Percentiles rank a stretch among this genome's conserved stretches.
phyloP scores from a whole-genome alignment of 1,140 invertebrate species.

The Plodia interpunctella region DNA sequence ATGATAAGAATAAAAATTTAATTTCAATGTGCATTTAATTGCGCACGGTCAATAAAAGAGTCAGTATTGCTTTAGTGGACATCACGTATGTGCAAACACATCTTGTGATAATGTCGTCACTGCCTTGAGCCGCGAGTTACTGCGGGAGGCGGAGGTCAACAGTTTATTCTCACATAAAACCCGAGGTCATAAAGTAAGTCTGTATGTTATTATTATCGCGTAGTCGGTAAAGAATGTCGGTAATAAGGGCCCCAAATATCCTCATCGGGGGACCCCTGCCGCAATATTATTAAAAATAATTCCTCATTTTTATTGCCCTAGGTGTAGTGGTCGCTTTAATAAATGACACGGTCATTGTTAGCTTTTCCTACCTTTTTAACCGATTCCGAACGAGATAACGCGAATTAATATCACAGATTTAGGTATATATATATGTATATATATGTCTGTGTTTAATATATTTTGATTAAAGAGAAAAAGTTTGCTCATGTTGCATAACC shows the following conservation, averaged over 20 bases:
- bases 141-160: neutral
- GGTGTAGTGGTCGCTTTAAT: slow-evolving; percentile 31
- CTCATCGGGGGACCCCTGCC: slow-evolving; percentile 31
- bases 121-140: too few relatives aligned
- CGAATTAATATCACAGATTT: too few relatives aligned
- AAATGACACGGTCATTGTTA: slow-evolving; percentile 28
- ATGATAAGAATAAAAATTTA: too few relatives aligned
- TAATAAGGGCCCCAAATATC: slow-evolving; percentile 64
- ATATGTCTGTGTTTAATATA: too few relatives aligned
- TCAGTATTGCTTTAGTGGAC: too few relatives aligned
- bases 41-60: too few relatives aligned
- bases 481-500: too few relatives aligned
- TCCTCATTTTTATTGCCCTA: slow-evolving; percentile 50
- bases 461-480: too few relatives aligned
- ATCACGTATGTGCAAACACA: too few relatives aligned
- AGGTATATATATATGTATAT: too few relatives aligned
- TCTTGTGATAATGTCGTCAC: too few relatives aligned
- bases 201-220: slow-evolving; percentile 52
- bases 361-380: neutral
- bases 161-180: slow-evolving; percentile 37
- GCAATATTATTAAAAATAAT: slow-evolving; percentile 54
- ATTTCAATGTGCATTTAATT: too few relatives aligned
- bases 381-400: neutral
- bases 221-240: slow-evolving; percentile 48
- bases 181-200: slow-evolving; percentile 57